Conservation (phyloP, 2,113 vertebrate species). For the Columba livia region DNA sequence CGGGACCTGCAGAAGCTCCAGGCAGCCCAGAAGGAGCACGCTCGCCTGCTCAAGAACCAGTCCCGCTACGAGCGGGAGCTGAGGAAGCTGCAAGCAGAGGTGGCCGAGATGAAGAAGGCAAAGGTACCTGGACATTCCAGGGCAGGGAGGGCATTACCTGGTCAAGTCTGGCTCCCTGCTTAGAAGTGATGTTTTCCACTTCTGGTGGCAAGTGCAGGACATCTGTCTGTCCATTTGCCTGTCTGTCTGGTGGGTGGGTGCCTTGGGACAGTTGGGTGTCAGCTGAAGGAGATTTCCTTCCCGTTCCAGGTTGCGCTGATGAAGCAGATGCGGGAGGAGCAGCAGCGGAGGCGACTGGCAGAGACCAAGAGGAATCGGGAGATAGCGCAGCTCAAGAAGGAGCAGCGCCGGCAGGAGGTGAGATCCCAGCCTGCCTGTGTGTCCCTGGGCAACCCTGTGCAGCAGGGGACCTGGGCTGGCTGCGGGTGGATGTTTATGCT, state of each 20-base stretch:
- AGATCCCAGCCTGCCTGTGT: accelerated
- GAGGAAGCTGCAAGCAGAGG: conserved; percentile 91
- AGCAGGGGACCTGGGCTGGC: not conserved
- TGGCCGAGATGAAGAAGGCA: conserved; percentile 97
- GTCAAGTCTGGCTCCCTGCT: not conserved
- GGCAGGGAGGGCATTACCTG: not conserved
- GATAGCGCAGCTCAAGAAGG: conserved; percentile 95
- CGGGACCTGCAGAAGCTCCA: conserved; percentile 93
- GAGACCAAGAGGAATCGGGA: conserved; percentile 94
- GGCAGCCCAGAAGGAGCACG: conserved; percentile 92
- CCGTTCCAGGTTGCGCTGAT: conserved; percentile 85
- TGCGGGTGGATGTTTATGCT: not conserved
- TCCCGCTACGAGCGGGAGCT: conserved; percentile 91
- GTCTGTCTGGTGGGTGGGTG: not conserved
- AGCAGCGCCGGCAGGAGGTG: conserved; percentile 85
- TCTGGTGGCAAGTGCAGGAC: not conserved
- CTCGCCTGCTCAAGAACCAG: conserved; percentile 95
- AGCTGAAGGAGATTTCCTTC: accelerated
- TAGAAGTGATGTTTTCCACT: not conserved
- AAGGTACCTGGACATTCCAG: conserved; percentile 78
- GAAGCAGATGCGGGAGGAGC: conserved; percentile 98
- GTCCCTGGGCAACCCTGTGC: accelerated
- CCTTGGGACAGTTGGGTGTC: not conserved
- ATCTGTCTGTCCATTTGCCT: not conserved
- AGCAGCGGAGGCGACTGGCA: conserved; percentile 88